These are phyloP conservation scores for Melinaea marsaeus DNA, from an alignment of 2,888 invertebrate genomes.

Conservation along the genomic window DNA sequence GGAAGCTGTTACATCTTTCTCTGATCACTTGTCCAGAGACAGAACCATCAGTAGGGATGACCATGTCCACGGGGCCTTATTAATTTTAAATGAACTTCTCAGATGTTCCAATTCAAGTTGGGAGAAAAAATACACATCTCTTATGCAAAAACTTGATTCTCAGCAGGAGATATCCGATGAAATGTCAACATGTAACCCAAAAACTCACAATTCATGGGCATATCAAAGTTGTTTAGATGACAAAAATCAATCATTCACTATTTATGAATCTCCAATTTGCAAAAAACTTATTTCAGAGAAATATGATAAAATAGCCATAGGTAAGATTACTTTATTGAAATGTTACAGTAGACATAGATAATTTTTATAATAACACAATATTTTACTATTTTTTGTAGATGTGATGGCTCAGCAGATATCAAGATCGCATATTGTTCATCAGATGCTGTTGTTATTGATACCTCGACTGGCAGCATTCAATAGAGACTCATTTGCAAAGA, in stretches of 20 bases:
- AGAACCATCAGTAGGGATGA: constrained; percentile 91
- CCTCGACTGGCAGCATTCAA: constrained; percentile 97
- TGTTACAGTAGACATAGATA: not conserved
- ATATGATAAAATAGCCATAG: constrained; percentile 86
- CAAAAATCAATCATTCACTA: constrained; percentile 55
- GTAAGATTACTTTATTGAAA: constrained; percentile 39
- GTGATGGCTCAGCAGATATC: constrained; percentile 90
- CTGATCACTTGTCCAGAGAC: constrained; percentile 72
- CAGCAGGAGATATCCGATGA: constrained; percentile 72
- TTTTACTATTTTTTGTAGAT: constrained; percentile 50
- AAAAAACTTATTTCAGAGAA: constrained; percentile 89
- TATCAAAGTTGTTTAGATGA: constrained; percentile 55
- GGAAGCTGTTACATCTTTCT: constrained; percentile 88
- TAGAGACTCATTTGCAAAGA: constrained; percentile 85
- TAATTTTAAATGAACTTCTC: constrained; percentile 95
- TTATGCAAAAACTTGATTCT: constrained; percentile 80
- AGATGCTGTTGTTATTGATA: constrained; percentile 89
- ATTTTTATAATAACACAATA: constrained; percentile 38
- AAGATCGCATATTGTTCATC: constrained; percentile 89
- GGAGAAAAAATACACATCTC: constrained; percentile 86
- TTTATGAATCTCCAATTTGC: constrained; percentile 90
- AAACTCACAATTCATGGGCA: constrained; percentile 58
- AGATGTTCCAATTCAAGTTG: constrained; percentile 92
- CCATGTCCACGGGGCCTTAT: constrained; percentile 92
- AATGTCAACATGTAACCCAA: constrained; percentile 72